A percentile compares a stretch with the other conserved stretches of the same genome.
phyloP scores from a whole-genome alignment of 2,113 vertebrate species.

The Cyanoramphus novaezelandiae region DNA sequence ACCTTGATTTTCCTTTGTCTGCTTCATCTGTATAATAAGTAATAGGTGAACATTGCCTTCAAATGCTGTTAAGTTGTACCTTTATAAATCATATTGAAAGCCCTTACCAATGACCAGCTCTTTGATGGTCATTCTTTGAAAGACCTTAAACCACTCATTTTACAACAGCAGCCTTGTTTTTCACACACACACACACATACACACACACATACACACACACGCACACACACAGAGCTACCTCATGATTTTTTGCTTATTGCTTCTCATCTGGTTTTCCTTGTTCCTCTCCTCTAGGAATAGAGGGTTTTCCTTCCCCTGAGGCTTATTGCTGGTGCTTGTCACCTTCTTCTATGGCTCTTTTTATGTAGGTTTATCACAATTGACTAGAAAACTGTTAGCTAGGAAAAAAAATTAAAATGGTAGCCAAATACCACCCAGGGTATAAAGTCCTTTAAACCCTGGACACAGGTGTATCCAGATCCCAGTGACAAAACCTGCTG shows the following conservation, averaged over 20 bases:
- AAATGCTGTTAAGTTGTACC: background rate
- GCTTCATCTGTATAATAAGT: background rate
- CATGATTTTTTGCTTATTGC: background rate
- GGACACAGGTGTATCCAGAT: background rate
- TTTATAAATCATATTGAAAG: background rate
- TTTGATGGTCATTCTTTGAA: background rate
- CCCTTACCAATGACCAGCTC: background rate
- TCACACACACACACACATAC: fast-evolving
- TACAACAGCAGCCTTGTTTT: background rate
- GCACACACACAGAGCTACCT: fast-evolving
- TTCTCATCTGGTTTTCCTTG: background rate
- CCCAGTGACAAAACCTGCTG: background rate
- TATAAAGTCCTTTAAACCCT: background rate
- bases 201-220: background rate
- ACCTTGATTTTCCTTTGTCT: background rate
- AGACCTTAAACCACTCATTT: background rate
- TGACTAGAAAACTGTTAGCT: background rate
- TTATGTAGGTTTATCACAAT: background rate
- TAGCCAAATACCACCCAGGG: background rate
- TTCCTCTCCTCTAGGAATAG: background rate
- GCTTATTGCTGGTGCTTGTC: background rate
- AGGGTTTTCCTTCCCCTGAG: background rate
- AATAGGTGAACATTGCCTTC: background rate
- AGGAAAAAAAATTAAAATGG: background rate
- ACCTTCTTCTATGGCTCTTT: background rate